These are phyloP conservation scores for Malurus splendens DNA, from an alignment of 2,797 vertebrate genomes.

Conservation along the genomic window DNA sequence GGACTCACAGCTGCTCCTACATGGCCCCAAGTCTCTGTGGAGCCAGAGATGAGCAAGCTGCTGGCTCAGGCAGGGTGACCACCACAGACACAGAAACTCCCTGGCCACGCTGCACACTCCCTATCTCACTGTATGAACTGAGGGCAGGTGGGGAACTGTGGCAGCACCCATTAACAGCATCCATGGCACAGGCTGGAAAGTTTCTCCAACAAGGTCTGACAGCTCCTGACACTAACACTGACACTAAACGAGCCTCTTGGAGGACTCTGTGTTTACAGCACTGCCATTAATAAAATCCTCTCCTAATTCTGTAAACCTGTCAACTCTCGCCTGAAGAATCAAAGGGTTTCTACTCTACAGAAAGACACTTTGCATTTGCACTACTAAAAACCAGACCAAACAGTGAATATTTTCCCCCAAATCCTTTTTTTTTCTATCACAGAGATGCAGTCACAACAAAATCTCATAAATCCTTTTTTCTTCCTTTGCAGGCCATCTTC, in stretches of 20 bases:
- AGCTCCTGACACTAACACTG: neutral
- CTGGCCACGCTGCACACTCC: accelerated
- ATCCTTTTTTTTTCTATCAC: neutral
- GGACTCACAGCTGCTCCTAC: neutral
- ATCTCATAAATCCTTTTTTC: neutral
- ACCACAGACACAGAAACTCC: neutral
- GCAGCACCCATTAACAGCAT: neutral
- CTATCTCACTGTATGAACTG: neutral
- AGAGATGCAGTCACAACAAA: neutral
- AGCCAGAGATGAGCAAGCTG: neutral
- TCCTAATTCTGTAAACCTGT: slow-evolving; percentile 44
- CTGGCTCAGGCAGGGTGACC: accelerated
- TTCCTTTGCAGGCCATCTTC: neutral
- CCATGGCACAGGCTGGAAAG: neutral
- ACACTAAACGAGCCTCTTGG: neutral
- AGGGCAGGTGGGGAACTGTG: neutral
- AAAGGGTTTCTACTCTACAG: slow-evolving; percentile 30
- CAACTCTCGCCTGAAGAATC: slow-evolving; percentile 11
- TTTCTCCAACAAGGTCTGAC: neutral
- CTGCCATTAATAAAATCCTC: slow-evolving; percentile 23
- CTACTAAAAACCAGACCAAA: slow-evolving; percentile 21
- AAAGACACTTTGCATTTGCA: slow-evolving; percentile 37
- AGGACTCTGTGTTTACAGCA: slow-evolving; percentile 35
- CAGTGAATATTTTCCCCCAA: neutral
- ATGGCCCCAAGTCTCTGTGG: accelerated